A percentile compares a stretch with the other conserved stretches of the same genome.
Conservation (phyloP, 1,140 invertebrate species). For the Riptortus pedestris region DNA sequence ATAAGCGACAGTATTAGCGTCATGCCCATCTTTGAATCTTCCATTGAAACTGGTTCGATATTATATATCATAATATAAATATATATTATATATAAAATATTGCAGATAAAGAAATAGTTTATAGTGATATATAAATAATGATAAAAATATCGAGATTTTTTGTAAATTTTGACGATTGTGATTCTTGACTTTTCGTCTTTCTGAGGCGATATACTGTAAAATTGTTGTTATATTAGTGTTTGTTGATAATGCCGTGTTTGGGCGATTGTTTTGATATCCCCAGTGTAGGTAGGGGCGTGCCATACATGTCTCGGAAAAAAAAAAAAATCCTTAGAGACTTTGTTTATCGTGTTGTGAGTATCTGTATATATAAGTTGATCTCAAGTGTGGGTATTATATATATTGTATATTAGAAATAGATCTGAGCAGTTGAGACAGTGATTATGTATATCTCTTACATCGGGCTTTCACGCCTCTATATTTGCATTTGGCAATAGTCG, state of each 20-base stretch:
- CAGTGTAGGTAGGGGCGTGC: slow-evolving; percentile 19
- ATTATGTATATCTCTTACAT: slow-evolving; percentile 18
- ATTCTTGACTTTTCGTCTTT: slow-evolving; percentile 12
- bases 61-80: slow-evolving; percentile 20
- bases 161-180: slow-evolving; percentile 24
- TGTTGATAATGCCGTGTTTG: slow-evolving; percentile 22
- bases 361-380: slow-evolving; percentile 29
- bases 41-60: slow-evolving; percentile 25
- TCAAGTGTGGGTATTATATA: slow-evolving; percentile 26
- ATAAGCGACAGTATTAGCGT: slow-evolving; percentile 30
- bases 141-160: slow-evolving; percentile 25
- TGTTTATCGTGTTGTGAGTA: slow-evolving; percentile 25
- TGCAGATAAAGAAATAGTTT: slow-evolving; percentile 34
- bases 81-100: slow-evolving; percentile 18
- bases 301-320: slow-evolving; percentile 23
- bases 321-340: slow-evolving; percentile 19
- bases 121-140: slow-evolving; percentile 31
- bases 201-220: slow-evolving; percentile 20
- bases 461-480: slow-evolving; percentile 18
- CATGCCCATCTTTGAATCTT: slow-evolving; percentile 29
- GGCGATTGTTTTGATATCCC: slow-evolving; percentile 23
- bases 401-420: slow-evolving; percentile 16
- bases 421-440: slow-evolving; percentile 18
- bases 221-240: slow-evolving; percentile 25
- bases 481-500: slow-evolving; percentile 20